Conservation (phyloP, 2,888 invertebrate genomes). For the Eumerus sabulonum region DNA sequence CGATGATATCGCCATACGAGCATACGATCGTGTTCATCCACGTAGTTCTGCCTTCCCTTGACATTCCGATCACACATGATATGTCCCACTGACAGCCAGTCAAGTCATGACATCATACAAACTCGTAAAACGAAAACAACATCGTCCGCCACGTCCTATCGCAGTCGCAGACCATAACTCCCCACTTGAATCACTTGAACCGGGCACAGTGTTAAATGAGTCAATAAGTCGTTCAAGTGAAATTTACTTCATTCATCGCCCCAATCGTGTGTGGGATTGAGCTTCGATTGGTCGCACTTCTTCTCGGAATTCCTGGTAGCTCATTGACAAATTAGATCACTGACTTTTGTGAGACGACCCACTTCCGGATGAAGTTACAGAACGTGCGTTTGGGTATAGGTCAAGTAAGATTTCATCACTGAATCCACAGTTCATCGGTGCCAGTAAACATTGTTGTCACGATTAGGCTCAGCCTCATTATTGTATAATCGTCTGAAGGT, state of each 20-base stretch:
- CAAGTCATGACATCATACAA: constrained; percentile 39
- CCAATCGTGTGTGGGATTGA: constrained; percentile 6
- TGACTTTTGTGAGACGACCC: background rate
- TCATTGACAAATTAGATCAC: constrained; percentile 26
- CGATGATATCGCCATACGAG: no score
- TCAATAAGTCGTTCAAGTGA: constrained; percentile 35
- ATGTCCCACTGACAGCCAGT: constrained; percentile 23
- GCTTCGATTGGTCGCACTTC: no score
- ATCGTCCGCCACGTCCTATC: background rate
- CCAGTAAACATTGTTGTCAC: constrained; percentile 12
- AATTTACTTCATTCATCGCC: constrained; percentile 22
- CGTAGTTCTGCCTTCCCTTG: background rate
- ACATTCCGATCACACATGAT: constrained; percentile 24
- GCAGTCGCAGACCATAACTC: background rate
- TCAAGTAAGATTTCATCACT: no score
- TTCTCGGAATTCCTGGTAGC: no score
- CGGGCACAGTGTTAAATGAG: constrained; percentile 29
- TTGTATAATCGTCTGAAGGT: constrained; percentile 64
- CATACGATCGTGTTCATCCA: no score
- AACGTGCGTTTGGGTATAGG: no score
- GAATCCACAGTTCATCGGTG: no score
- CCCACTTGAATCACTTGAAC: no score
- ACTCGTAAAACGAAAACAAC: background rate
- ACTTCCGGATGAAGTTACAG: constrained; percentile 23
- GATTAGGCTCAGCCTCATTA: constrained; percentile 46